Evolutionary conservation across 2,113 vertebrate species (phyloP).

Genomic region (Anolis sagrei): DNA sequence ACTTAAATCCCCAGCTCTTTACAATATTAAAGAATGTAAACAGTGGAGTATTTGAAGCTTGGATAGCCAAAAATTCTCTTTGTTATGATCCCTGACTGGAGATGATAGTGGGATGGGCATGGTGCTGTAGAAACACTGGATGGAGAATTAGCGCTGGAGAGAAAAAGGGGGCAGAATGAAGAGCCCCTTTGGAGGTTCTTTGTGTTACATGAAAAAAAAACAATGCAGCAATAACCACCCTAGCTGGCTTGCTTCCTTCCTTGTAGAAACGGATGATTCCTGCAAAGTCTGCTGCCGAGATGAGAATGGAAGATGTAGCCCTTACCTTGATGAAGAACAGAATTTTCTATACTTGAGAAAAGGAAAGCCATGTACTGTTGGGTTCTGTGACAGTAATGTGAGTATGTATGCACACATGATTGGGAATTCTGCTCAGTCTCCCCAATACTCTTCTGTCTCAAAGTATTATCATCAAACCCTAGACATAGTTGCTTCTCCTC

Average conservation of each 20-base stretch:
- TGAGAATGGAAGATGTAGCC: conserved; percentile 78
- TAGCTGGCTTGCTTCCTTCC: background rate
- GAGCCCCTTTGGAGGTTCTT: no score
- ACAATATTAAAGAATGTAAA: background rate
- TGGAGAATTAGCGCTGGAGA: background rate
- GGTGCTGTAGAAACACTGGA: background rate
- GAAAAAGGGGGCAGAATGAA: background rate
- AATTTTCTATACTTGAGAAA: conserved; percentile 88
- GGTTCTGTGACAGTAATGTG: conserved; percentile 91
- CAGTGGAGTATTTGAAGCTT: background rate
- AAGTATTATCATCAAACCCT: background rate
- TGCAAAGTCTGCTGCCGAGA: conserved; percentile 95
- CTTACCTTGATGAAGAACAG: conserved; percentile 65
- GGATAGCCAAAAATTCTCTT: background rate
- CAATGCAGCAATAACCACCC: background rate
- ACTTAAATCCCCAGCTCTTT: background rate
- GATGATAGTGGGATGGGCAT: background rate
- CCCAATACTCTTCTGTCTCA: background rate
- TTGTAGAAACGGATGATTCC: conserved; percentile 89
- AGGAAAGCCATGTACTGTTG: conserved; percentile 96
- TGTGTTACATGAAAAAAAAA: background rate
- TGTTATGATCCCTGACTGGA: background rate
- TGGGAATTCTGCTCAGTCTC: background rate
- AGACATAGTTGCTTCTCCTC: background rate
- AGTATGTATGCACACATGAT: conserved; percentile 62